Evolutionary conservation across 1,140 invertebrate genomes (phyloP).

Genomic region (Liolophura sinensis): DNA sequence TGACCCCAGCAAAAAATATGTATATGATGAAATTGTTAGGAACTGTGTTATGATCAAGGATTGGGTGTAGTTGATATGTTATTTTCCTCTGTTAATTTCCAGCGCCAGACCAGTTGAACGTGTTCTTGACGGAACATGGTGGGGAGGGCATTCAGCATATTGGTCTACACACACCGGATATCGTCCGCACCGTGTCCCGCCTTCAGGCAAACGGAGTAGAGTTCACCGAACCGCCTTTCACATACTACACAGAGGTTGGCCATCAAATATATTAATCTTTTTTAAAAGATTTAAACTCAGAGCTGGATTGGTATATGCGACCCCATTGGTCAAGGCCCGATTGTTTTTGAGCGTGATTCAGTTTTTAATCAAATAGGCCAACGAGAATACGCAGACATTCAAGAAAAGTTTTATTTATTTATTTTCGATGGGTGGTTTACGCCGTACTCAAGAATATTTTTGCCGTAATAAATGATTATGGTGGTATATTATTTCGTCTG

Average conservation of each 20-base stretch:
- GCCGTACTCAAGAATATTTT: too few relatives aligned
- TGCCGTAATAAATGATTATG: too few relatives aligned
- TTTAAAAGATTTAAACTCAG: too few relatives aligned
- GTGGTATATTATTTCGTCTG: too few relatives aligned
- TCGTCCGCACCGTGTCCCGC: slow-evolving; percentile 50
- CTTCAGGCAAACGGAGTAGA: slow-evolving; percentile 45
- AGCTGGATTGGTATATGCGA: too few relatives aligned
- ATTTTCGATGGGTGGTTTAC: too few relatives aligned
- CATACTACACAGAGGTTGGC: slow-evolving; percentile 59
- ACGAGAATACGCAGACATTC: too few relatives aligned
- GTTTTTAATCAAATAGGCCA: too few relatives aligned
- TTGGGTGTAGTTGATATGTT: slow-evolving; percentile 3
- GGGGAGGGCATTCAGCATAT: slow-evolving; percentile 64
- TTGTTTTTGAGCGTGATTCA: too few relatives aligned
- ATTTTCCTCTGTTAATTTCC: slow-evolving; percentile 9
- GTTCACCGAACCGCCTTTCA: slow-evolving; percentile 60
- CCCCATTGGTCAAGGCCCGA: too few relatives aligned
- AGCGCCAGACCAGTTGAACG: slow-evolving; percentile 60
- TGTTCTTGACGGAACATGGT: slow-evolving; percentile 59
- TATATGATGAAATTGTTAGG: slow-evolving; percentile 2
- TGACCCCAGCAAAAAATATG: too few relatives aligned
- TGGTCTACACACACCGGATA: slow-evolving; percentile 57
- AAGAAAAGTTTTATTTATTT: too few relatives aligned
- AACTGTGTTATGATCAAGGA: slow-evolving; percentile 14
- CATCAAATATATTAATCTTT: background rate